These are phyloP conservation scores for Drosophila setosimentum DNA, from an alignment of 2,888 invertebrate genomes.

Conservation along the genomic window DNA sequence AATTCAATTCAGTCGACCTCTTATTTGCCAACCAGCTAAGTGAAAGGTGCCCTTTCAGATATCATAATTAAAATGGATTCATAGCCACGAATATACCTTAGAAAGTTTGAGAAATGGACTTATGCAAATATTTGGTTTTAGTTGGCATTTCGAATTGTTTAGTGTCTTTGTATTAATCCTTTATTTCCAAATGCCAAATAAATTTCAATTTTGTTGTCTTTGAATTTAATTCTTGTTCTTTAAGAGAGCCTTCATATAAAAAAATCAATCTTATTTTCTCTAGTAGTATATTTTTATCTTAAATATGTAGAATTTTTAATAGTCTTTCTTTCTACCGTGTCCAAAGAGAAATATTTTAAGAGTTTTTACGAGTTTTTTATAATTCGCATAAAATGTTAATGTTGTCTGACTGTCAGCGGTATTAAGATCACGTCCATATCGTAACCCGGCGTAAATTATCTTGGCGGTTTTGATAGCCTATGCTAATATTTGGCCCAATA, in stretches of 20 bases:
- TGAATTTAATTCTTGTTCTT: background rate
- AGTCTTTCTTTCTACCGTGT: background rate
- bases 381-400: conserved; percentile 22
- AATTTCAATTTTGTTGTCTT: background rate
- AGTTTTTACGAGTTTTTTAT: conserved; percentile 26
- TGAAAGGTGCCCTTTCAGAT: conserved; percentile 41
- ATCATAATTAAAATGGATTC: conserved; percentile 6
- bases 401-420: conserved; percentile 31
- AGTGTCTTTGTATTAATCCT: background rate
- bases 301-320: background rate
- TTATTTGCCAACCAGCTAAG: conserved; percentile 22
- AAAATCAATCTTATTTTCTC: background rate
- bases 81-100: conserved; percentile 13
- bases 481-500: conserved; percentile 64
- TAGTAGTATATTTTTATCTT: background rate
- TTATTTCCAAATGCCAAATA: background rate
- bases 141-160: background rate
- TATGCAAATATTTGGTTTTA: conserved; percentile 26
- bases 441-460: conserved; percentile 23
- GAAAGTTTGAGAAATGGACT: conserved; percentile 41
- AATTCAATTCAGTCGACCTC: conserved; percentile 34
- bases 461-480: conserved; percentile 49
- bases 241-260: background rate
- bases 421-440: conserved; percentile 44
- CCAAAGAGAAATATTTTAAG: conserved; percentile 59